A percentile compares a stretch with the other conserved stretches of the same genome.
Evolutionary conservation across 2,888 invertebrate species (phyloP).

Genomic region (Drosophila imparisetae): DNA sequence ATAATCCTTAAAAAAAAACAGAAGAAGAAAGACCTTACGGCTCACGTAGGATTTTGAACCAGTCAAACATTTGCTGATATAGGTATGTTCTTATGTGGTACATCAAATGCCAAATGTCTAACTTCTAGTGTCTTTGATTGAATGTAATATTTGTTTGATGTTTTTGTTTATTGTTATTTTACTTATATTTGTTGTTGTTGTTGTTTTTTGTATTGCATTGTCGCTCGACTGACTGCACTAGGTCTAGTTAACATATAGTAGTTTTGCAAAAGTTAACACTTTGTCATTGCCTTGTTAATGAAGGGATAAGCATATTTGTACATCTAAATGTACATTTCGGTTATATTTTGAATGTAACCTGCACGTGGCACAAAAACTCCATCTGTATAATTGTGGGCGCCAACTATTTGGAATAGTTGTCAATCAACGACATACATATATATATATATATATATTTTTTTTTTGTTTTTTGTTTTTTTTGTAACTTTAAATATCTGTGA

Average conservation of each 20-base stretch:
- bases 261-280: background rate
- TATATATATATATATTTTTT: background rate
- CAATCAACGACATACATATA: constrained; percentile 23
- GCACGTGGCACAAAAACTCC: constrained; percentile 37
- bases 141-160: background rate
- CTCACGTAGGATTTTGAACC: background rate
- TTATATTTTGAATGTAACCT: constrained; percentile 16
- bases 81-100: background rate
- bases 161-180: background rate
- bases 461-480: background rate
- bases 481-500: constrained; percentile 30
- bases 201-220: background rate
- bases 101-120: background rate
- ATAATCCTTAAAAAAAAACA: background rate
- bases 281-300: constrained; percentile 7
- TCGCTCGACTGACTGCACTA: background rate
- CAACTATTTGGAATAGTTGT: constrained; percentile 54
- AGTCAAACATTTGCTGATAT: background rate
- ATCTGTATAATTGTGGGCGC: constrained; percentile 31
- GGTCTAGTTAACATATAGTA: background rate
- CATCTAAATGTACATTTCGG: constrained; percentile 1
- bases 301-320: constrained; percentile 3
- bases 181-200: too few species aligned
- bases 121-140: constrained; percentile 3
- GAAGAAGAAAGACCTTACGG: background rate